phyloP scores from a whole-genome alignment of 2,797 vertebrate species.

The Vultur gryphus region DNA sequence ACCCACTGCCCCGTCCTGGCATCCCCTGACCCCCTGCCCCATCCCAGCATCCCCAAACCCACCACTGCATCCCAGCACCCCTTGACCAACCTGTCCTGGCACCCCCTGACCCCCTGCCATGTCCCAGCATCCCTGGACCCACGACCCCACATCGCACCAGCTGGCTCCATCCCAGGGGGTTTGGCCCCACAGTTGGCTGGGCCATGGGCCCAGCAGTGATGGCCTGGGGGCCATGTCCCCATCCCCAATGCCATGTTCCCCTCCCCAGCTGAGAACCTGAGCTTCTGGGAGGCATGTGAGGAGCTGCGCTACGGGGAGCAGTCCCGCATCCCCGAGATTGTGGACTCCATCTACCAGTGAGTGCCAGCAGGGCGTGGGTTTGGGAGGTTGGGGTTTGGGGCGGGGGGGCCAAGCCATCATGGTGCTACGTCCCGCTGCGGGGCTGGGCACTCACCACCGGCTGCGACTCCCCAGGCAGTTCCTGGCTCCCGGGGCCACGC shows the following conservation, averaged over 20 bases:
- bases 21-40: rapidly evolving
- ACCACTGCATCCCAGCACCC: background rate
- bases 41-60: background rate
- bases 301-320: slow-evolving; percentile 86
- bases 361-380: background rate
- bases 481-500: slow-evolving; percentile 87
- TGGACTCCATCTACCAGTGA: slow-evolving; percentile 88
- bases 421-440: rapidly evolving
- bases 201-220: rapidly evolving
- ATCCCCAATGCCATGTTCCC: background rate
- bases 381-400: no score
- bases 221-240: background rate
- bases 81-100: background rate
- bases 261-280: slow-evolving; percentile 87
- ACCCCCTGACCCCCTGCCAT: background rate
- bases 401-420: background rate
- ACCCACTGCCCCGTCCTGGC: background rate
- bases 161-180: background rate
- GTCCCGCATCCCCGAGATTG: slow-evolving; percentile 78
- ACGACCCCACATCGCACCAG: background rate
- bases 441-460: rapidly evolving
- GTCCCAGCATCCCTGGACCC: background rate
- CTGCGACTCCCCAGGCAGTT: slow-evolving; percentile 74
- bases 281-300: slow-evolving; percentile 93
- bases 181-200: background rate